phyloP scores from a whole-genome alignment of 2,888 invertebrate genomes.

The Eudasyphora cyanicolor region DNA sequence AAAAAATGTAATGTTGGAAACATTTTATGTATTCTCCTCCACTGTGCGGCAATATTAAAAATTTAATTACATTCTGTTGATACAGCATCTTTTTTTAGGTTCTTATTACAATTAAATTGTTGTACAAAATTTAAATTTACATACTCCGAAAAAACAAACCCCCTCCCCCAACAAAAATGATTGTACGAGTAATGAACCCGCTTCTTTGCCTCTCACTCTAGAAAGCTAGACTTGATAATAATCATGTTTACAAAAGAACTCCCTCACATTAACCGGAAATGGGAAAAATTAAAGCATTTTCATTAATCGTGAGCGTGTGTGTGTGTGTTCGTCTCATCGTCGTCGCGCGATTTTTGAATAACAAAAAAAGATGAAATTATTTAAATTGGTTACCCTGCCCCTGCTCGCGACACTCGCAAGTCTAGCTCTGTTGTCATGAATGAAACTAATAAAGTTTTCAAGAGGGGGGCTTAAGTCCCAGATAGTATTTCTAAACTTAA shows the following conservation, averaged over 20 bases:
- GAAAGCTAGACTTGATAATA: no score
- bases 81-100: conserved; percentile 27
- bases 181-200: conserved; percentile 10
- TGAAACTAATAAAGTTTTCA: neutral
- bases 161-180: conserved; percentile 1
- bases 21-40: neutral
- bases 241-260: conserved; percentile 20
- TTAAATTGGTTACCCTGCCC: neutral
- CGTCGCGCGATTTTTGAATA: neutral
- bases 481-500: neutral
- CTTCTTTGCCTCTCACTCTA: neutral
- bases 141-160: conserved; percentile 41
- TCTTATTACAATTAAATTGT: conserved; percentile 60
- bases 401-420: neutral
- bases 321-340: no score
- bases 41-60: neutral
- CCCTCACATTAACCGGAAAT: conserved; percentile 48
- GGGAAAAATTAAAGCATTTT: conserved; percentile 3
- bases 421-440: neutral
- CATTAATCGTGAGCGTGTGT: no score
- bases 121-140: conserved; percentile 57
- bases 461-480: neutral
- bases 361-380: neutral
- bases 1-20: no score
- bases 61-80: neutral